Base-by-base conservation (phyloP, 2,888 invertebrate species). In the Thysanoteuthis rhombus region DNA sequence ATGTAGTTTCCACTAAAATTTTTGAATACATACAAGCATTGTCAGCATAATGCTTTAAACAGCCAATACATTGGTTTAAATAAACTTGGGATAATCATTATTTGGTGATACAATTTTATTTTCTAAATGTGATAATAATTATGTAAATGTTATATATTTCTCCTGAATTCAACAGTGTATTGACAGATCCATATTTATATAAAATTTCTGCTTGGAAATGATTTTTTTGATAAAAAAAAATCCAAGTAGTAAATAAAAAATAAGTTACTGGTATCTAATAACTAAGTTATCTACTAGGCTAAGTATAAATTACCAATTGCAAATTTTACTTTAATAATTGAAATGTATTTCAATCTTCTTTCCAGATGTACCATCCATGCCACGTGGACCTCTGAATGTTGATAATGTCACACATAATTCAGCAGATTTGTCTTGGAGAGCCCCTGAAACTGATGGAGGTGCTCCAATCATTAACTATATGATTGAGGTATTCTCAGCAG, bases 401-500 rank as follows among this genome's bases (percentile, higher is more conserved):
- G 47, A 90, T 32, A 94, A 94, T 38, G 89, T 95, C 47, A 95
- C 95, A 19, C 95, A 95, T 89, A 94, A 95, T 92, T 95, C 95
- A 19, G 94, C 95, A 42, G 95, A 95, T n/a, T 94, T 96, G 38
- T 94, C 94, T 47, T 96, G 96, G 96, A 95, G 95, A 45, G 93
- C 94, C 25, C 96, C 96, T 19, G 95, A 95, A 36, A 93, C 93
- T 92, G 96, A 96, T 94, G 96, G 96, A 22, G 96, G 96, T 36
- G 92, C 95, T 58, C 95, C 96, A 4, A 94, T 96, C 93, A 95
- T 95, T 5, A 95, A 95, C 40, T 96, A 95, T 94, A 94, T 96
- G 92, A 94, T 96, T 36, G 96, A 96, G 92, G 94, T 94, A 94
- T 47, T 98, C 98, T 98, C 94, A 98, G 99, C 93, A 39, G 90